Percentiles rank a stretch among this genome's conserved stretches.
Evolutionary conservation across 1,140 invertebrate species (phyloP).

Genomic region (Drosophila arizonae): DNA sequence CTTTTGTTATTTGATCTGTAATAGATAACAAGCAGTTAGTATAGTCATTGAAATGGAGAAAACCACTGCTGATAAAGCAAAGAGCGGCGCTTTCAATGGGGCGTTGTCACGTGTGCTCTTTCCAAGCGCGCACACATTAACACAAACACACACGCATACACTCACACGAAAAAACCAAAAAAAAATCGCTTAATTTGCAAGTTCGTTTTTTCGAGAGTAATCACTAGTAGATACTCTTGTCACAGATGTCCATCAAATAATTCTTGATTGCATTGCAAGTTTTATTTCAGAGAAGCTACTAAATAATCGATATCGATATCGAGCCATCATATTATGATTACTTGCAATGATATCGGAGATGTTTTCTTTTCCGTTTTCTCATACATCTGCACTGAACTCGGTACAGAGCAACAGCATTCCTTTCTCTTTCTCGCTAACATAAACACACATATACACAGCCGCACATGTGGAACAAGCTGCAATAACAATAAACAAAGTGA

Average conservation of each 20-base stretch:
- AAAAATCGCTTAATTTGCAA: too few relatives aligned
- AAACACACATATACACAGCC: conserved; percentile 1
- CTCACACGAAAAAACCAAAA: background rate
- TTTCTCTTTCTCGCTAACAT: background rate
- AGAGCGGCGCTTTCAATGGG: conserved; percentile 40
- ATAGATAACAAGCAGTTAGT: conserved; percentile 43
- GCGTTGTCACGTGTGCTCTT: conserved; percentile 72
- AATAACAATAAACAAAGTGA: conserved; percentile 39
- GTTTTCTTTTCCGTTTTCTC: too few relatives aligned
- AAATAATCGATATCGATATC: too few relatives aligned
- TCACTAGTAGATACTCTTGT: too few relatives aligned
- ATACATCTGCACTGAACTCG: too few relatives aligned
- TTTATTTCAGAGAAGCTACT: too few relatives aligned
- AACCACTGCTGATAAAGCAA: conserved; percentile 31
- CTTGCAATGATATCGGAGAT: too few relatives aligned
- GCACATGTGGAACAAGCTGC: conserved; percentile 26
- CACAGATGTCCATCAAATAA: too few relatives aligned
- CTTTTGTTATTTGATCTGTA: conserved; percentile 64
- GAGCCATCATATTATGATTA: too few relatives aligned
- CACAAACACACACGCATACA: conserved; percentile 15
- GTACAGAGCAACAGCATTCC: too few relatives aligned
- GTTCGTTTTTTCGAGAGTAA: too few relatives aligned
- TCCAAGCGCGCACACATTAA: conserved; percentile 40
- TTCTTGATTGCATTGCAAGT: too few relatives aligned
- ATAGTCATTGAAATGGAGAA: conserved; percentile 27